These are phyloP conservation scores for Nasonia longicornis DNA, from an alignment of 1,140 invertebrate species.

Conservation along the genomic window DNA sequence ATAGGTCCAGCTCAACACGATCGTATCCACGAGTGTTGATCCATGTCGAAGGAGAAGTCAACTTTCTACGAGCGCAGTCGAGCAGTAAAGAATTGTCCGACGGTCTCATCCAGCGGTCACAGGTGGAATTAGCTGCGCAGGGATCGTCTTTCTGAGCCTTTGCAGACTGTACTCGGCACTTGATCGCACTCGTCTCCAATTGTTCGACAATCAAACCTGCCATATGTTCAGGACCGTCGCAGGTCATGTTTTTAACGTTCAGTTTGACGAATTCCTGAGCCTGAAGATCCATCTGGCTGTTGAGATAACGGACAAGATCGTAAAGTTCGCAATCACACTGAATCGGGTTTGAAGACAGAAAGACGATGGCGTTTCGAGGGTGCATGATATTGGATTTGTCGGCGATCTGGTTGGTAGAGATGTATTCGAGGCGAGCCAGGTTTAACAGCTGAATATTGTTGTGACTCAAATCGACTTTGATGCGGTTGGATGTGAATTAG, in stretches of 20 bases:
- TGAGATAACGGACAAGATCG: constrained; percentile 14
- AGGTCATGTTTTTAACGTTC: not conserved
- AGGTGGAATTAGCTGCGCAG: not conserved
- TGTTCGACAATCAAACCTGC: not conserved
- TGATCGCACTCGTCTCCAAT: not conserved
- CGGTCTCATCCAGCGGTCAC: constrained; percentile 38
- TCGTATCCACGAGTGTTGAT: constrained; percentile 68
- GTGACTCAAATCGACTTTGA: constrained; percentile 26
- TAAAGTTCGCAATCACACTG: constrained; percentile 36
- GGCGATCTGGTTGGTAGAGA: not conserved
- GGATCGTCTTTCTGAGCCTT: not conserved
- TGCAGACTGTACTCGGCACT: not conserved
- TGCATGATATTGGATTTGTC: too few species aligned
- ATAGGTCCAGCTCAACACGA: constrained; percentile 69
- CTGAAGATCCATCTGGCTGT: not conserved
- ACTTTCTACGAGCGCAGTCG: constrained; percentile 73
- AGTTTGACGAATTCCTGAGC: not conserved
- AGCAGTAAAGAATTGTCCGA: constrained; percentile 57
- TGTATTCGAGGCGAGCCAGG: constrained; percentile 24
- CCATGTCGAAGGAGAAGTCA: constrained; percentile 68
- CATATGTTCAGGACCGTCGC: constrained; percentile 22
- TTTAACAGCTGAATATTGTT: constrained; percentile 15
- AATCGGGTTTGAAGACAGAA: constrained; percentile 64
- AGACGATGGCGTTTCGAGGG: constrained; percentile 73
- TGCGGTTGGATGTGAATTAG: constrained; percentile 18